Conservation (phyloP, 2,888 invertebrate species). For the Alsophila aescularia region DNA sequence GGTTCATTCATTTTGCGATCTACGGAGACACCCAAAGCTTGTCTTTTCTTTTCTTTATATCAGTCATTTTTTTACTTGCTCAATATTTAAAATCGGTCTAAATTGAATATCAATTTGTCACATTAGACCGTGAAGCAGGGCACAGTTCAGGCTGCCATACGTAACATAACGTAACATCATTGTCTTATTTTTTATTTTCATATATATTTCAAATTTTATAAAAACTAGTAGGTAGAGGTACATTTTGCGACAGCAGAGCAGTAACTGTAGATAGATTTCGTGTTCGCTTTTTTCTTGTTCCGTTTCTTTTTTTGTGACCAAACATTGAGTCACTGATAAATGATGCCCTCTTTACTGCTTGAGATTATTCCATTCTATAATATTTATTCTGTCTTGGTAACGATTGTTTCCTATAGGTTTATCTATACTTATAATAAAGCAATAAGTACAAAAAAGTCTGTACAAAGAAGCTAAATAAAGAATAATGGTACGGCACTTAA, state of each 20-base stretch:
- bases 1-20: too few relatives aligned
- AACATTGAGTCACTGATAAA: conserved; percentile 34
- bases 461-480: too few relatives aligned
- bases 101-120: conserved; percentile 3
- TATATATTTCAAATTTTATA: conserved; percentile 23
- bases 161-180: conserved; percentile 9
- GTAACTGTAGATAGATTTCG: not conserved
- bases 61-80: not conserved
- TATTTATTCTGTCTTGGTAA: conserved; percentile 4
- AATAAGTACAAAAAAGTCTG: too few relatives aligned
- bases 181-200: conserved; percentile 20
- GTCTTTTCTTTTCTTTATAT: not conserved
- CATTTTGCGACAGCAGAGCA: conserved; percentile 16
- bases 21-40: too few relatives aligned
- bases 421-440: not conserved
- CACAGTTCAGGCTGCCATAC: not conserved
- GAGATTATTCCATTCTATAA: conserved; percentile 10
- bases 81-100: not conserved
- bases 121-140: not conserved
- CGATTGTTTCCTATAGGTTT: conserved; percentile 8
- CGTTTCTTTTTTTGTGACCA: conserved; percentile 17
- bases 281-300: conserved; percentile 10
- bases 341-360: conserved; percentile 28
- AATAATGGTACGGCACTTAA: too few relatives aligned
- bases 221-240: not conserved